A percentile compares a stretch with the other conserved stretches of the same genome.
These are phyloP conservation scores for Cyanoderma ruficeps DNA, from an alignment of 2,113 vertebrate species.

Conservation along the genomic window DNA sequence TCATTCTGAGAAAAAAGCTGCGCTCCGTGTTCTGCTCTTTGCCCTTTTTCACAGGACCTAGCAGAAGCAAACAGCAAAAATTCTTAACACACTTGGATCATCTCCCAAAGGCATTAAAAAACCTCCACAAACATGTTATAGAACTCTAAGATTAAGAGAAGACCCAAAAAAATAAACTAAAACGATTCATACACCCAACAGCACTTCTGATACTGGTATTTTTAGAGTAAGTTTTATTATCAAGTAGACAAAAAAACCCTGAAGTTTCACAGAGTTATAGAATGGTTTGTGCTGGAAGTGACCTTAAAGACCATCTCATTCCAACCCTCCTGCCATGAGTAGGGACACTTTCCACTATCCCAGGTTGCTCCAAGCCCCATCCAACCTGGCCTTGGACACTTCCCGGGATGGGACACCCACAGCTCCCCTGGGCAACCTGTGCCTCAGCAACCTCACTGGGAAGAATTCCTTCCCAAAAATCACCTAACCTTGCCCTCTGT, in stretches of 20 bases:
- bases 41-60: conserved; percentile 89
- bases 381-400: background rate
- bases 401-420: background rate
- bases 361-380: background rate
- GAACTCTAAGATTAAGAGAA: background rate
- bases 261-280: background rate
- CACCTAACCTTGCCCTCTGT: background rate
- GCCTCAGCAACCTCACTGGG: fast-evolving
- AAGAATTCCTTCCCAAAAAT: background rate
- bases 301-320: background rate
- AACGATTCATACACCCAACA: background rate
- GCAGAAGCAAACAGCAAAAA: conserved; percentile 49
- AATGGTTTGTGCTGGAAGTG: background rate
- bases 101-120: background rate
- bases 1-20: conserved; percentile 96
- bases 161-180: background rate
- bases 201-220: background rate
- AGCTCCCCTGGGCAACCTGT: background rate
- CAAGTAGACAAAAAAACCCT: background rate
- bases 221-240: background rate
- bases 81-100: background rate
- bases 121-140: fast-evolving
- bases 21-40: conserved; percentile 91
- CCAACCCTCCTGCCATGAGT: background rate
- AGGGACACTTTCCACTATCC: background rate